Evolutionary conservation across 1,140 invertebrate species (phyloP), one percentile per base, ranked within the genome.

Genomic region (Stenopsyche tienmushanensis): DNA sequence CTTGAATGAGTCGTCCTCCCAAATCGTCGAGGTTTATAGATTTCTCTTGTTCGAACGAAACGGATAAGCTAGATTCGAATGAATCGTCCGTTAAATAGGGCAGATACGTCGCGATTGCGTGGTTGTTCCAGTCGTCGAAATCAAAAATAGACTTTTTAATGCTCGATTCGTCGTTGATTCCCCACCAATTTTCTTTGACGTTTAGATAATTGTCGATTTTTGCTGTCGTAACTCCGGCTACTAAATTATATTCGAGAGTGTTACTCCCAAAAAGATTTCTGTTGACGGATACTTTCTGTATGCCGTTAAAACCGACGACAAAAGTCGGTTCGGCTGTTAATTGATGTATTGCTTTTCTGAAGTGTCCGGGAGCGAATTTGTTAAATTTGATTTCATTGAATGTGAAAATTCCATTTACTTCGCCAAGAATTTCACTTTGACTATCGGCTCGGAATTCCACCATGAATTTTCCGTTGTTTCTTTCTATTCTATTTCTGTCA

Each of bases 61-160:
- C 81, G 0, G 91, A 93, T n/a, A 91, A 80, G 63, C 88, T 90
- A 0, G 87, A 84, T 66, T 90, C 86, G 71, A 93, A 86, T 49
- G 83, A 81, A 71, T 93, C 85, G 73, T 88, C 87, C 39, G 88
- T 83, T 39, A 98, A 83, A 77, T 89, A 99, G 0, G 96, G 97
- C 62, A 86, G 84, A 77, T 91, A 99, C 17, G 89, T 83, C 0
- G 95, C 96, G 34, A 96, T 86, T 0, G 96, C 95, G 76, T 96
- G 96, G 78, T 95, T 94, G 75, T 99, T 99, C 97, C 97, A 99
- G 74, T 99, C 97, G 77, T 99, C 96, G 81, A 99, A 98, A 81
- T 99, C 98, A 77, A 99, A 99, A 71, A 99, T 97, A 74, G 89
- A 85, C 49, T 87, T 83, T 66, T 86, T 83, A 24, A 99, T 98